These are phyloP conservation scores for Acrobasis consociella DNA, from an alignment of 2,888 invertebrate genomes.

Conservation along the genomic window DNA sequence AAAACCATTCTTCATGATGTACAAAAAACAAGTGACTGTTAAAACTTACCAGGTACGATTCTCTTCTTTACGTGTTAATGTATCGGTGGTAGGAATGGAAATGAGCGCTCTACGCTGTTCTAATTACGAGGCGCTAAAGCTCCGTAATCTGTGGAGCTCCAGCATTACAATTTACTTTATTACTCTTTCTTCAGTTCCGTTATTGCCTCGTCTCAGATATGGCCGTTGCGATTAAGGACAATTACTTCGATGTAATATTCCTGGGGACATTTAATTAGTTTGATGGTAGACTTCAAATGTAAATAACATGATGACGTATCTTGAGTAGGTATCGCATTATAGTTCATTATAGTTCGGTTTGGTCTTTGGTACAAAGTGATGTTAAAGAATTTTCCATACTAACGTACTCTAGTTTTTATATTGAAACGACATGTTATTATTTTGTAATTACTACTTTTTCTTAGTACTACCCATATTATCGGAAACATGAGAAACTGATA, in stretches of 20 bases:
- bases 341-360: too few relatives aligned
- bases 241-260: slow-evolving; percentile 18
- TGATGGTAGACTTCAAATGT: neutral
- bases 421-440: too few relatives aligned
- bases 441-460: too few relatives aligned
- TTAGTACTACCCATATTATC: too few relatives aligned
- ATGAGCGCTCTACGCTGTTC: slow-evolving; percentile 8
- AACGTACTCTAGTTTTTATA: too few relatives aligned
- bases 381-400: too few relatives aligned
- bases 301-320: neutral
- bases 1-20: too few relatives aligned
- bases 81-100: slow-evolving; percentile 24
- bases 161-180: slow-evolving; percentile 20
- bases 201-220: slow-evolving; percentile 18
- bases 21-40: neutral
- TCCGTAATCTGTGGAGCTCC: slow-evolving; percentile 18
- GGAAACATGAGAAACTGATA: too few relatives aligned
- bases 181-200: slow-evolving; percentile 19
- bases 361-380: too few relatives aligned
- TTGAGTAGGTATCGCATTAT: too few relatives aligned
- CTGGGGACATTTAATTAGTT: slow-evolving; percentile 15
- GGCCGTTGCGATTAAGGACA: slow-evolving; percentile 19
- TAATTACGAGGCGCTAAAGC: slow-evolving; percentile 19
- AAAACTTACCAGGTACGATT: neutral
- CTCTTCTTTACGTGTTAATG: slow-evolving; percentile 19